These are phyloP conservation scores for Aphelinus certus DNA, from an alignment of 1,140 invertebrate genomes.

Conservation along the genomic window DNA sequence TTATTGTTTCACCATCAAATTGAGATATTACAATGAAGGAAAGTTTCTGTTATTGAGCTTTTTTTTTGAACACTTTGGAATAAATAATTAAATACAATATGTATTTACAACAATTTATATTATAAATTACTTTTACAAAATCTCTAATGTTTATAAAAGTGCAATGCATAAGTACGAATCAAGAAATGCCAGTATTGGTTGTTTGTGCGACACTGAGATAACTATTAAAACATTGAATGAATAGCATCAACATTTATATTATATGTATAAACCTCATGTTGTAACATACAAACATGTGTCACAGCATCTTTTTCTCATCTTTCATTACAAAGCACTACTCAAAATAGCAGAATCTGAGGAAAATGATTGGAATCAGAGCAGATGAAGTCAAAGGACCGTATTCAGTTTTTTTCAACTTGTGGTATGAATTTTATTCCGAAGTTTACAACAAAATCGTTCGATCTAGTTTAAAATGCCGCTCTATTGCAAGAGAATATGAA, in stretches of 20 bases:
- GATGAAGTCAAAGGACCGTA: conserved; percentile 40
- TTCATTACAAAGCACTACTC: conserved; percentile 45
- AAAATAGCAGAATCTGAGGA: conserved; percentile 33
- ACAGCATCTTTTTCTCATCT: conserved; percentile 9
- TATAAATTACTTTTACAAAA: conserved; percentile 41
- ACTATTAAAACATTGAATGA: conserved; percentile 11
- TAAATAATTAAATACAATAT: conserved; percentile 37
- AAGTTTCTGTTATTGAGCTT: conserved; percentile 10
- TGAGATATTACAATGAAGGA: conserved; percentile 19
- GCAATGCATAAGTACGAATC: conserved; percentile 39
- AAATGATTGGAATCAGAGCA: conserved; percentile 38
- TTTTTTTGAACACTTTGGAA: conserved; percentile 18
- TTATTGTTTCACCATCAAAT: not conserved
- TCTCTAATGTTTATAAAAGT: conserved; percentile 38
- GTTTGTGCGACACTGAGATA: conserved; percentile 22
- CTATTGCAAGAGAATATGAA: conserved; percentile 60
- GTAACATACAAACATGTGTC: conserved; percentile 15
- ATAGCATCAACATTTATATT: conserved; percentile 30
- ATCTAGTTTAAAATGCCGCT: conserved; percentile 65
- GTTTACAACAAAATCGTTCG: conserved; percentile 63
- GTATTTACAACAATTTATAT: conserved; percentile 40
- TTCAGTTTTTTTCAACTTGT: conserved; percentile 57
- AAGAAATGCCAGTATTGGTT: conserved; percentile 20
- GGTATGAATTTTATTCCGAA: conserved; percentile 64
- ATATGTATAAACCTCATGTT: not conserved